Percentiles rank a stretch among this genome's conserved stretches.
phyloP scores from a whole-genome alignment of 2,888 invertebrate species.

The Halocaridina rubra region DNA sequence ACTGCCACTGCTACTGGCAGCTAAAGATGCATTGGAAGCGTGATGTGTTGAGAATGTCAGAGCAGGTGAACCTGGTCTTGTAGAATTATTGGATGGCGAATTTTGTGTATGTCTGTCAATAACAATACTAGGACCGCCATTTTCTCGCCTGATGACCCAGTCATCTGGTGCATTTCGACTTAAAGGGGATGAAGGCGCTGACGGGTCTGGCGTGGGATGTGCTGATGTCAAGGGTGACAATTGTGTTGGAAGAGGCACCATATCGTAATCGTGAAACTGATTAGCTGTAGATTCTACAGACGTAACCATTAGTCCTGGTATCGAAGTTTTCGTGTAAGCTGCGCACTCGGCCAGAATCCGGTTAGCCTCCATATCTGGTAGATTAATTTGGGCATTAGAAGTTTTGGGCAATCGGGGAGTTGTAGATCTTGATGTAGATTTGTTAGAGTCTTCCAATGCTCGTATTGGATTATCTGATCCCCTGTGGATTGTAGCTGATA shows the following conservation, averaged over 20 bases:
- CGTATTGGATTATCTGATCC: constrained; percentile 55
- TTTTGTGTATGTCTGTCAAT: constrained; percentile 22
- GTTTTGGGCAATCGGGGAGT: constrained; percentile 2
- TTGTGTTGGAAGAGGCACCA: constrained; percentile 3
- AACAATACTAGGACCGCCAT: constrained; percentile 28
- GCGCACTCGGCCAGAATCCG: constrained; percentile 60
- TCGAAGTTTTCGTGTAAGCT: constrained; percentile 43
- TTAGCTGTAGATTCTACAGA: constrained; percentile 13
- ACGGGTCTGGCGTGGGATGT: constrained; percentile 26
- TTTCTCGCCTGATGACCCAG: constrained; percentile 22
- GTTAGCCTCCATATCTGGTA: constrained; percentile 43
- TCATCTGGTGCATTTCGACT: constrained; percentile 38
- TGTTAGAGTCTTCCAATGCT: not conserved
- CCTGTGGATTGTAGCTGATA: constrained; percentile 62
- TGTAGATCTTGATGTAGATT: not conserved
- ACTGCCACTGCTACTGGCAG: constrained; percentile 28
- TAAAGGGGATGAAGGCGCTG: constrained; percentile 49
- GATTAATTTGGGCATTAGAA: constrained; percentile 4
- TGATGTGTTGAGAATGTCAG: constrained; percentile 40
- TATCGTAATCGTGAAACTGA: constrained; percentile 56
- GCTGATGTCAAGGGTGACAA: not conserved
- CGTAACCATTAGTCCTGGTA: constrained; percentile 40
- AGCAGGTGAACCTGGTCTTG: constrained; percentile 42
- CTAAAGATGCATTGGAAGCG: constrained; percentile 34
- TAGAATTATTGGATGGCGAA: constrained; percentile 46